These are phyloP conservation scores for Caretta caretta DNA, from an alignment of 2,113 vertebrate genomes.

Conservation along the genomic window DNA sequence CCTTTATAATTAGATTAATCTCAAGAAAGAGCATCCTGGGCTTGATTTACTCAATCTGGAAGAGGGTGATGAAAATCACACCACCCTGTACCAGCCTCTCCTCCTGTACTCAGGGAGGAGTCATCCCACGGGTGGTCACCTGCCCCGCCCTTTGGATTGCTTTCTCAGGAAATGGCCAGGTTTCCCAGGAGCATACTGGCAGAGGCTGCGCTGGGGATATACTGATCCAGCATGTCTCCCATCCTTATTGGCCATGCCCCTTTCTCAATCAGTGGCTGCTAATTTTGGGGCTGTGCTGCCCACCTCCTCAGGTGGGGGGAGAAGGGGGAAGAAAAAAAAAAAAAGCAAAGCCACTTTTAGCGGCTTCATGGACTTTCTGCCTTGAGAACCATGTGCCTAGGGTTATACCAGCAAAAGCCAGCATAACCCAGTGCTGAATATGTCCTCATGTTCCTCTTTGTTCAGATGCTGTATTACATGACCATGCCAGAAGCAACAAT, in stretches of 20 bases:
- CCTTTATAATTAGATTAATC: not conserved
- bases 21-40: not conserved
- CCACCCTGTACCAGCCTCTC: not conserved
- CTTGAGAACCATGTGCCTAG: not conserved
- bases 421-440: not conserved
- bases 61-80: not conserved
- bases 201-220: not conserved
- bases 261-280: constrained; percentile 1
- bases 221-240: not conserved
- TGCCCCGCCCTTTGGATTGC: not conserved
- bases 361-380: not conserved
- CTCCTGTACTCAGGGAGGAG: not conserved
- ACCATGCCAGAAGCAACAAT: not conserved
- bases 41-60: not conserved
- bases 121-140: not conserved
- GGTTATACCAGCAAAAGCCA: not conserved
- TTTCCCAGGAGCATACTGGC: not conserved
- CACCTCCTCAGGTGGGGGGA: not conserved
- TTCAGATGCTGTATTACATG: not conserved
- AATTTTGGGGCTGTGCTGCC: not conserved
- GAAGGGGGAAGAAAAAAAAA: no score
- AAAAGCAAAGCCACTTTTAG: not conserved
- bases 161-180: not conserved
- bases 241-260: not conserved
- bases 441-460: not conserved